Percentiles rank a stretch among this genome's conserved stretches.
phyloP scores from a whole-genome alignment of 2,113 vertebrate genomes.

The Rhabdornis inornatus region DNA sequence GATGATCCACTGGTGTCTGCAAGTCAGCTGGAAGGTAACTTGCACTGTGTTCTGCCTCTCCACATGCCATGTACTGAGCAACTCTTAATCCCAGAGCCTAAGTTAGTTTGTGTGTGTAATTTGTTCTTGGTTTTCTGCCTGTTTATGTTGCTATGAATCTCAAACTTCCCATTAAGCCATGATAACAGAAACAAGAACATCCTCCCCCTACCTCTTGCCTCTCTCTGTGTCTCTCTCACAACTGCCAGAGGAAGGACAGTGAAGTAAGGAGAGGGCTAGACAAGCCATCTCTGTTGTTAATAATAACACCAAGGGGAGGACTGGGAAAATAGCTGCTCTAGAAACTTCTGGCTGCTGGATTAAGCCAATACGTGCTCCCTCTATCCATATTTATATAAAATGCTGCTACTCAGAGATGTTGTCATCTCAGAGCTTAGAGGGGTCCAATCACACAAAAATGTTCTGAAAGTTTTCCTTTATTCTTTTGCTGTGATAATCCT shows the following conservation, averaged over 20 bases:
- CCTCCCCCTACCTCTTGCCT: background rate
- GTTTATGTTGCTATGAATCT: background rate
- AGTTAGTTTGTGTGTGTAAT: background rate
- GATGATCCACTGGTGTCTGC: background rate
- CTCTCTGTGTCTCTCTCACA: background rate
- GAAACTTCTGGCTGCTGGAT: background rate
- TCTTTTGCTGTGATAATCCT: background rate
- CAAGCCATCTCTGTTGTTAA: background rate
- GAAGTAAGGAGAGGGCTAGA: background rate
- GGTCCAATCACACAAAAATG: background rate
- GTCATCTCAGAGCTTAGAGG: background rate
- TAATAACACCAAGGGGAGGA: background rate
- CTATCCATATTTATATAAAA: background rate
- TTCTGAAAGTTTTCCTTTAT: background rate
- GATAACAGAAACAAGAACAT: conserved; percentile 5
- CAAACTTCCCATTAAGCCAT: background rate
- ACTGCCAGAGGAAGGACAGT: background rate
- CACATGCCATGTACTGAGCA: background rate
- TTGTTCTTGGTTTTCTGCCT: background rate
- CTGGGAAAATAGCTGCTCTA: background rate
- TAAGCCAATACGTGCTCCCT: background rate
- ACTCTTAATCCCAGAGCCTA: background rate
- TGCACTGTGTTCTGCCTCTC: background rate
- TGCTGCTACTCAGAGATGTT: background rate
- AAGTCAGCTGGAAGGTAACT: background rate